These are phyloP conservation scores for Athene noctua DNA, from an alignment of 2,113 vertebrate genomes.

Conservation along the genomic window DNA sequence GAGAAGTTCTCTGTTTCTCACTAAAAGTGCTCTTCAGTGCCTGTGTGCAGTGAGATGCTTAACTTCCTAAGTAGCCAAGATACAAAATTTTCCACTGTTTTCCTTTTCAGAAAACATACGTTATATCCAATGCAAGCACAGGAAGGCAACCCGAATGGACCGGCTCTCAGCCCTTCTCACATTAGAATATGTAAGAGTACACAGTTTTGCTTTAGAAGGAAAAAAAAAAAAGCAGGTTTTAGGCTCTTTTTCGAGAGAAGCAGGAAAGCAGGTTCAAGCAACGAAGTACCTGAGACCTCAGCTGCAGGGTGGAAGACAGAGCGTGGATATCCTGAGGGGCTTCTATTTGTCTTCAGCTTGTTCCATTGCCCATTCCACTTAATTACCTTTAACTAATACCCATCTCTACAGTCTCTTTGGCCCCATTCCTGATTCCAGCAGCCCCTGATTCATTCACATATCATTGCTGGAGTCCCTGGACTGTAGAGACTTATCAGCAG, in stretches of 20 bases:
- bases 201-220: neutral
- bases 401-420: constrained; percentile 3
- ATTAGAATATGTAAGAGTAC: neutral
- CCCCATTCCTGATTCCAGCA: neutral
- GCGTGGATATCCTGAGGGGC: neutral
- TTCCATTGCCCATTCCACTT: constrained; percentile 35
- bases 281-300: constrained; percentile 15
- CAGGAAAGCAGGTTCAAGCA: neutral
- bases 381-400: constrained; percentile 51
- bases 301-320: neutral
- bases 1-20: neutral
- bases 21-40: neutral
- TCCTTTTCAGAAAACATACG: neutral
- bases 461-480: neutral
- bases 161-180: neutral
- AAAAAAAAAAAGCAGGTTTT: neutral
- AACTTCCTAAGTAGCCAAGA: neutral
- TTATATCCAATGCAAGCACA: neutral
- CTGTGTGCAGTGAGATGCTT: neutral
- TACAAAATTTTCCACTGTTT: neutral
- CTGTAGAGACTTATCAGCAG: neutral
- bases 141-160: neutral
- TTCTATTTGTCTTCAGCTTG: constrained; percentile 18
- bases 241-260: neutral
- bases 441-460: constrained; percentile 2